phyloP scores from a whole-genome alignment of 2,888 invertebrate species.

The Ischnura elegans region DNA sequence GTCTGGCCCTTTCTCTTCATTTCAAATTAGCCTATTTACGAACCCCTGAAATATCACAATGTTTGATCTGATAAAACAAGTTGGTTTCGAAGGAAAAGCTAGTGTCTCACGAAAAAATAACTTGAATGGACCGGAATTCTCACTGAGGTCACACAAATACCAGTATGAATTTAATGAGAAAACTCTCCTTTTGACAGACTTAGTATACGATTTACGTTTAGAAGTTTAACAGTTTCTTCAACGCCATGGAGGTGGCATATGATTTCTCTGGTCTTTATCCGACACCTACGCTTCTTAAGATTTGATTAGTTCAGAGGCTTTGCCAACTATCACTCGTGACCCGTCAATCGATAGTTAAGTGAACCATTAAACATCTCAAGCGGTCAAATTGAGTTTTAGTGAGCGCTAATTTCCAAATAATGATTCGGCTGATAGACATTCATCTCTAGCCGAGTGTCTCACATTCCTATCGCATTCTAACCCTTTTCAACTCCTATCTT shows the following conservation, averaged over 20 bases:
- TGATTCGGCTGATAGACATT: neutral
- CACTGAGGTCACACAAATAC: too few relatives aligned
- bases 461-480: neutral
- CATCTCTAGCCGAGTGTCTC: neutral
- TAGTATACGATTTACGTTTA: too few relatives aligned
- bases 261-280: neutral
- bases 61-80: too few relatives aligned
- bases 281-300: neutral
- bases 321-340: neutral
- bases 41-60: too few relatives aligned
- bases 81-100: too few relatives aligned
- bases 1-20: too few relatives aligned
- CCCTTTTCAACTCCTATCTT: too few relatives aligned
- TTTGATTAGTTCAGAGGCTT: neutral
- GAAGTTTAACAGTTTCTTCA: neutral
- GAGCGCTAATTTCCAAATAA: neutral
- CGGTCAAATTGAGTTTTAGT: neutral
- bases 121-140: too few relatives aligned
- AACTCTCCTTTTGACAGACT: too few relatives aligned
- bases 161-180: too few relatives aligned
- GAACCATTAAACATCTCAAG: neutral
- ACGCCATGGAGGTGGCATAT: neutral
- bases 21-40: too few relatives aligned
- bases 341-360: neutral
- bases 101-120: too few relatives aligned